Evolutionary conservation across 2,888 invertebrate species (phyloP).

Genomic region (Agrotis puta): DNA sequence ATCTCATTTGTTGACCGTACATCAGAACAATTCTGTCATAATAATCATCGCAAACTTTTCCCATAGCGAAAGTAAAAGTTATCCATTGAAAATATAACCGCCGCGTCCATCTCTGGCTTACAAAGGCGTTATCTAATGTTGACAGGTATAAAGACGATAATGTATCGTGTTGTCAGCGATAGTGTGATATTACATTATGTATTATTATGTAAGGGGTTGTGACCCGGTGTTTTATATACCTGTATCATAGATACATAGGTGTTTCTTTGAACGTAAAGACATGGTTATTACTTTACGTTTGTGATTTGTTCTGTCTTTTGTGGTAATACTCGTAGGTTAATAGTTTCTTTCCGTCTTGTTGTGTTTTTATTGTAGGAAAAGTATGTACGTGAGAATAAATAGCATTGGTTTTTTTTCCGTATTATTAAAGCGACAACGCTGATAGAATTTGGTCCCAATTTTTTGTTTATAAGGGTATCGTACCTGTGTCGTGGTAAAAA

Average conservation of each 20-base stretch:
- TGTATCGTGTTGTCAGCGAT: conserved; percentile 43
- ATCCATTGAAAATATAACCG: conserved; percentile 26
- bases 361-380: too few relatives aligned
- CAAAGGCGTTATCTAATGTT: conserved; percentile 35
- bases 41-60: conserved; percentile 54
- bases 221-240: conserved; percentile 50
- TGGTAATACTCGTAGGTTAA: not conserved
- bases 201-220: conserved; percentile 50
- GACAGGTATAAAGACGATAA: conserved; percentile 22
- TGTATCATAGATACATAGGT: conserved; percentile 16
- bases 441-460: too few relatives aligned
- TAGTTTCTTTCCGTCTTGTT: conserved; percentile 1
- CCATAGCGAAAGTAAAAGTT: conserved; percentile 63
- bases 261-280: conserved; percentile 29
- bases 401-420: too few relatives aligned
- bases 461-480: too few relatives aligned
- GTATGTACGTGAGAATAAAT: too few relatives aligned
- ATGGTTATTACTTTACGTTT: conserved; percentile 9
- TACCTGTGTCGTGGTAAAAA: too few relatives aligned
- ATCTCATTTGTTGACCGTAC: too few relatives aligned
- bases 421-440: too few relatives aligned
- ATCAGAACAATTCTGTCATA: conserved; percentile 44
- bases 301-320: conserved; percentile 15
- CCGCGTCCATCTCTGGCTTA: conserved; percentile 41
- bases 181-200: conserved; percentile 9